Conservation (phyloP, 2,888 invertebrate species). For the Phasia obesa region DNA sequence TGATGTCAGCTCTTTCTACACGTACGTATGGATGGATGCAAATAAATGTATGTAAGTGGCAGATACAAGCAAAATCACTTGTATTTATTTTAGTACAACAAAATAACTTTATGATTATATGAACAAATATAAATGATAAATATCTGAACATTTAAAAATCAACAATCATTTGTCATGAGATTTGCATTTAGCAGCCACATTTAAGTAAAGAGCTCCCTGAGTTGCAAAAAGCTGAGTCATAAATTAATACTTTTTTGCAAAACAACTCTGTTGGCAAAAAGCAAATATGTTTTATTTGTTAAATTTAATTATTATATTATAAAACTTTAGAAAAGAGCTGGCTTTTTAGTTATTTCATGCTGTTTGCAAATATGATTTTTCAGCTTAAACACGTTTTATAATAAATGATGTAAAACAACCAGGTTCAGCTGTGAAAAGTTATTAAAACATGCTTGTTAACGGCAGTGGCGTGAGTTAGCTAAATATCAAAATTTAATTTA, state of each 20-base stretch:
- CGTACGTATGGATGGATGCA: conserved; percentile 22
- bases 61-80: conserved; percentile 35
- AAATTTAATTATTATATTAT: neutral
- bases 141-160: conserved; percentile 31
- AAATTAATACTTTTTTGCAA: neutral
- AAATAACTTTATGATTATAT: conserved; percentile 13
- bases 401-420: neutral
- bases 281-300: neutral
- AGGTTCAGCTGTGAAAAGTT: too few species aligned
- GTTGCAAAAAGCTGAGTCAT: neutral
- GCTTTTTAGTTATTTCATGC: neutral
- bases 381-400: neutral
- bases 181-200: conserved; percentile 3
- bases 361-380: neutral
- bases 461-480: too few species aligned
- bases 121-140: conserved; percentile 26
- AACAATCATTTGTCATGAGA: conserved; percentile 49
- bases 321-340: neutral
- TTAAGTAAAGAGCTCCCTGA: neutral
- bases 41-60: conserved; percentile 25
- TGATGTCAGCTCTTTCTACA: conserved; percentile 45
- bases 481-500: too few species aligned
- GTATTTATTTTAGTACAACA: neutral
- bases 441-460: too few species aligned
- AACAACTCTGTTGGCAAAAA: neutral